Evolutionary conservation across 1,140 invertebrate species (phyloP).

Genomic region (Cydia pomonella): DNA sequence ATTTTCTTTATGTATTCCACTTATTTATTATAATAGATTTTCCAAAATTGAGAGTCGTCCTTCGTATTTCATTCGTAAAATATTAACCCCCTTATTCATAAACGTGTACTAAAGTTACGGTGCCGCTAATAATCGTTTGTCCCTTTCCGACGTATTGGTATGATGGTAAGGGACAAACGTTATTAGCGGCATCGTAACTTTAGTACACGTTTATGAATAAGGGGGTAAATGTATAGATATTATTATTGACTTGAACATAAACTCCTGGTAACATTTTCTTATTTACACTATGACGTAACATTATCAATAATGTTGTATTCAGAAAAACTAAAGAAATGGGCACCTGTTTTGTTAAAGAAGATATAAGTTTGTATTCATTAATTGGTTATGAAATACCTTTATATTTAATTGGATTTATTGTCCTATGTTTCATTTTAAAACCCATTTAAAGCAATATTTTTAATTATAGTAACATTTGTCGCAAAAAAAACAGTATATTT

Average conservation of each 20-base stretch:
- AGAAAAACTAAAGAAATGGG: too few relatives aligned
- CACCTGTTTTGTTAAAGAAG: too few relatives aligned
- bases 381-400: constrained; percentile 4
- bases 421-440: constrained; percentile 26
- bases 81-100: too few relatives aligned
- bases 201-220: too few relatives aligned
- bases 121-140: too few relatives aligned
- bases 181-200: too few relatives aligned
- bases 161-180: too few relatives aligned
- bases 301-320: not conserved
- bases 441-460: not conserved
- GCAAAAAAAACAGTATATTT: not conserved
- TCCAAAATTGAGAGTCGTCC: constrained; percentile 1
- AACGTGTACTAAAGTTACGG: too few relatives aligned
- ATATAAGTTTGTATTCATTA: too few relatives aligned
- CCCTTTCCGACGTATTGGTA: too few relatives aligned
- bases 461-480: not conserved
- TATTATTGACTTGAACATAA: not conserved
- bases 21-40: constrained; percentile 16
- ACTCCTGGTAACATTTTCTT: not conserved
- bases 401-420: constrained; percentile 24
- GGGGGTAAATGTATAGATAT: not conserved
- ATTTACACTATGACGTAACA: too few relatives aligned
- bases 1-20: constrained; percentile 7
- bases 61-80: not conserved